A percentile compares a stretch with the other conserved stretches of the same genome.
These are phyloP conservation scores for Rhagophthalmus giganteus DNA, from an alignment of 2,888 invertebrate genomes.

Conservation along the genomic window DNA sequence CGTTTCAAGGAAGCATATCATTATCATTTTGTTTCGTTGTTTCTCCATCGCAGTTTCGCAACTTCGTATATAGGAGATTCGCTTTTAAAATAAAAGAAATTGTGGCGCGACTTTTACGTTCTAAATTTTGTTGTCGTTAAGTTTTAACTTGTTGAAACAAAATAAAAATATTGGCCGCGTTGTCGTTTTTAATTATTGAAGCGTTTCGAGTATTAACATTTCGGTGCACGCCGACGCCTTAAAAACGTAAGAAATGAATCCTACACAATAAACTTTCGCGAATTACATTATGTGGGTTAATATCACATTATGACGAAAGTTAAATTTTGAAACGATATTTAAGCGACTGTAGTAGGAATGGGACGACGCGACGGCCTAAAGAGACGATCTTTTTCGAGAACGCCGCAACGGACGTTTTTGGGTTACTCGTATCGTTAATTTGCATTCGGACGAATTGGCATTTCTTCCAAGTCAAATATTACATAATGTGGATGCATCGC, in stretches of 20 bases:
- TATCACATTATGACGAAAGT: conserved; percentile 19
- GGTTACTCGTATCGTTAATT: neutral
- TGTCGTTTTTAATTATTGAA: conserved; percentile 1
- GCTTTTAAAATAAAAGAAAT: no score
- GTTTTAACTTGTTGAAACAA: no score
- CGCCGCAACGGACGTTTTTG: neutral
- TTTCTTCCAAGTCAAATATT: conserved; percentile 18
- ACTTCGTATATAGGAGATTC: no score
- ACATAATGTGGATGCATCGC: conserved; percentile 16
- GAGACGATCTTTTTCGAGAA: neutral
- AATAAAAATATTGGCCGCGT: no score
- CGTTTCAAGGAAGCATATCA: no score
- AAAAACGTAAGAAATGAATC: conserved; percentile 13
- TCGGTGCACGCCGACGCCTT: neutral
- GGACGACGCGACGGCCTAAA: neutral
- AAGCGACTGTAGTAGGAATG: neutral
- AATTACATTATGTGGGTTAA: conserved; percentile 28
- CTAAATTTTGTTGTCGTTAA: neutral
- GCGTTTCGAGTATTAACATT: no score
- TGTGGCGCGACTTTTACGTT: no score
- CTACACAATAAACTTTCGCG: conserved; percentile 26
- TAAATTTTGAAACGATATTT: conserved; percentile 25
- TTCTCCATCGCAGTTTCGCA: no score
- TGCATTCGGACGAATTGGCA: conserved; percentile 27
- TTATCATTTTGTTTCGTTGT: no score